A percentile compares a stretch with the other conserved stretches of the same genome.
Evolutionary conservation across 2,888 invertebrate genomes (phyloP).

Genomic region (Molanna angustata): DNA sequence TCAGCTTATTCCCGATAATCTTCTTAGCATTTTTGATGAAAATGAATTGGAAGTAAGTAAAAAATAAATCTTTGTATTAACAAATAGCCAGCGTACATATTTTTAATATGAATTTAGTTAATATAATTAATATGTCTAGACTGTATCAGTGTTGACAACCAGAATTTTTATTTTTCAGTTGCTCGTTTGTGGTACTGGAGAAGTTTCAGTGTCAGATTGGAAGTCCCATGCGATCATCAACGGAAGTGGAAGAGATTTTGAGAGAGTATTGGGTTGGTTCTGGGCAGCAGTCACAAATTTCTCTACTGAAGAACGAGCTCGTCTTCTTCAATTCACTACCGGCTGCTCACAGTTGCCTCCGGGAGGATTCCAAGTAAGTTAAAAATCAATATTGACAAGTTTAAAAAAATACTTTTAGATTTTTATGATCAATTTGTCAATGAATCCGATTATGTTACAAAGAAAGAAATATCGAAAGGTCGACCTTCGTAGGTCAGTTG

Average conservation of each 20-base stretch:
- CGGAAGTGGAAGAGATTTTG: conserved; percentile 78
- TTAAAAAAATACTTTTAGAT: too few species aligned
- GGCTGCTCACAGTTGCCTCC: conserved; percentile 90
- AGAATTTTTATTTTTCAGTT: conserved; percentile 56
- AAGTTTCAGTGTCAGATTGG: conserved; percentile 88
- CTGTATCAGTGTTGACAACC: too few species aligned
- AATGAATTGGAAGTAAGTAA: conserved; percentile 85
- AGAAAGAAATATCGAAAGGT: too few species aligned
- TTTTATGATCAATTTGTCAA: too few species aligned
- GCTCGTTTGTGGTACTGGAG: conserved; percentile 88
- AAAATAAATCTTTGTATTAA: too few species aligned
- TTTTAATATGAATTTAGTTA: too few species aligned
- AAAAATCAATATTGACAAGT: too few species aligned
- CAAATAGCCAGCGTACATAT: too few species aligned
- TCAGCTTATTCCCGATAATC: conserved; percentile 88
- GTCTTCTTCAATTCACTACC: conserved; percentile 89
- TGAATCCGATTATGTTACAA: too few species aligned
- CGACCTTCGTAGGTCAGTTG: too few species aligned
- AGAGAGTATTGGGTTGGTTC: conserved; percentile 84
- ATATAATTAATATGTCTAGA: too few species aligned
- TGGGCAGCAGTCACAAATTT: conserved; percentile 89
- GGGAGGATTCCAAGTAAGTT: conserved; percentile 71
- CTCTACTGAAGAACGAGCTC: conserved; percentile 88
- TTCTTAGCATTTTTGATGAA: conserved; percentile 93
- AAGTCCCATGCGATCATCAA: conserved; percentile 84